Percentiles rank a stretch among this genome's conserved stretches.
Evolutionary conservation across 2,888 invertebrate species (phyloP).

Genomic region (Brachyptera risi): DNA sequence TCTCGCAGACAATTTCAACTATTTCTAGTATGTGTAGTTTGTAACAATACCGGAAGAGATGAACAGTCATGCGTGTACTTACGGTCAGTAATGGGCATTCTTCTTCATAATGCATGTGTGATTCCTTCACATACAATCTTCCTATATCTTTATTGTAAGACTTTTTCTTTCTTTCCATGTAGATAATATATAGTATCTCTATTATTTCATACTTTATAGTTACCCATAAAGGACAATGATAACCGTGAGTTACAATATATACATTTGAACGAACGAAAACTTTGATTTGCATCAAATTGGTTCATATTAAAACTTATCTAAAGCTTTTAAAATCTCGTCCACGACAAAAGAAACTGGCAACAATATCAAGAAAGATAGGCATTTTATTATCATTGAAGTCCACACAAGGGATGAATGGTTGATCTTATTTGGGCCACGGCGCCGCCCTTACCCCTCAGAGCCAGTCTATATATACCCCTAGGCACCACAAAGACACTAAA

Average conservation of each 20-base stretch:
- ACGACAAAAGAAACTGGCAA: conserved; percentile 16
- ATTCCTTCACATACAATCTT: too few species aligned
- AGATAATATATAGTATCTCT: too few species aligned
- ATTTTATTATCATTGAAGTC: conserved; percentile 20
- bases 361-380: conserved; percentile 11
- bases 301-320: neutral
- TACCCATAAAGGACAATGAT: conserved; percentile 10
- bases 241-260: conserved; percentile 6
- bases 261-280: neutral
- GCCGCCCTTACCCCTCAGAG: too few species aligned
- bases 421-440: conserved; percentile 7
- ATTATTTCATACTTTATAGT: neutral
- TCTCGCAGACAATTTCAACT: neutral
- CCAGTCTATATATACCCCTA: too few species aligned
- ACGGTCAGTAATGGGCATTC: neutral
- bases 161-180: neutral
- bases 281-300: conserved; percentile 14
- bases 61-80: neutral
- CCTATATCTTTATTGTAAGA: too few species aligned
- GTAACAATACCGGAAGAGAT: conserved; percentile 2
- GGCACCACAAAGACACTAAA: conserved; percentile 15
- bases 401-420: conserved; percentile 20
- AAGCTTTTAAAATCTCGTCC: conserved; percentile 17
- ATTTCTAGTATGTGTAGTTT: neutral
- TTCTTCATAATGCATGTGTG: neutral